Evolutionary conservation across 2,888 invertebrate species (phyloP), one percentile per base, ranked within the genome.

Genomic region (Drosophila melanocephala): DNA sequence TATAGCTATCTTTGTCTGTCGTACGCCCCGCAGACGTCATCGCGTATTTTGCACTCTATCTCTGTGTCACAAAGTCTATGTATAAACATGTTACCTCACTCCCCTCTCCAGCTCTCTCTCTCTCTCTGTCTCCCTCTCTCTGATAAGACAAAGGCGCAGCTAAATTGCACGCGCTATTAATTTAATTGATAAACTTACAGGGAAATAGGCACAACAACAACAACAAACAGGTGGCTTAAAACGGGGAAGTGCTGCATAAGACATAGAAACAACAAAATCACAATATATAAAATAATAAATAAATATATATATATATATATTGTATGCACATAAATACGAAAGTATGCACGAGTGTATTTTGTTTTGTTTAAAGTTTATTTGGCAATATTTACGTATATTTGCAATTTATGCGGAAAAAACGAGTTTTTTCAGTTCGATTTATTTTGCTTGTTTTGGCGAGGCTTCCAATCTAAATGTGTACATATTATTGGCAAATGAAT

Each of bases 181-280:
- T 66, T 66, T 72, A 80, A 86, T 86, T 84, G 83, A 88, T 83
- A 79, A 88, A 83, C 58, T 47, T 51, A 58, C 42, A 33, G 44
- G 1, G 44, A 51, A 32, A 35, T 47, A 53, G 53, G 19, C 59
- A 33, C 19, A 57, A 50, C 39, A 67, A 44, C 53, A 58, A 47
- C 50, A 67, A 44, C 57, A 67, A 53, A 51, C 30, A 50, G 62
- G 52, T 72, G 64, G 51, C 75, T 64, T 50, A 35, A 39, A 51
- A 64, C 62, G 72, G 72, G 89, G 83, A 83, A 83, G 71, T 88
- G 60, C 68, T 73, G 72, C 81, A 89, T 87, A 84, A 83, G 66
- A 59, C 76, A 74, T 83, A 67, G 44, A 65, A 75, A 70, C 60
- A 52, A 68, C 32, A 56, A 68, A 64, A 32, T 16, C 53, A 55